A percentile compares a stretch with the other conserved stretches of the same genome.
phyloP scores from a whole-genome alignment of 2,113 vertebrate species.

The Dipodomys ordii region DNA sequence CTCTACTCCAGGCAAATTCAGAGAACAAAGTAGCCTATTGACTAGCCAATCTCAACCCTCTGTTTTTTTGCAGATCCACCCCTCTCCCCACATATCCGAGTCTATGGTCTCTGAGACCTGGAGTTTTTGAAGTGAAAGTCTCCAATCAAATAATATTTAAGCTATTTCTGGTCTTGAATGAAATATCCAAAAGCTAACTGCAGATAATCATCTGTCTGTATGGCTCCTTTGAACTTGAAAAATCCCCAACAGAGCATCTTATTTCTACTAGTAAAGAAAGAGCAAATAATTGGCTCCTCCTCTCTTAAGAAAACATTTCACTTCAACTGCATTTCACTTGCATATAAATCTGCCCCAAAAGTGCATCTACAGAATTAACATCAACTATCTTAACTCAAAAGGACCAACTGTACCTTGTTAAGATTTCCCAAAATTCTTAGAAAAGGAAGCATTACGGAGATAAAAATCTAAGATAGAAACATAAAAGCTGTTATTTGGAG shows the following conservation, averaged over 20 bases:
- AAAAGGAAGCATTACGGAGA: background rate
- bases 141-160: background rate
- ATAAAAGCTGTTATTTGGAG: conserved; percentile 25
- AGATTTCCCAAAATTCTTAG: background rate
- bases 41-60: background rate
- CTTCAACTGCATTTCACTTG: background rate
- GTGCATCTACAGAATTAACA: background rate
- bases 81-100: background rate
- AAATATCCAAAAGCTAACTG: background rate
- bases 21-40: background rate
- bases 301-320: background rate
- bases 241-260: background rate
- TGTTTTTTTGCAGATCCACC: background rate
- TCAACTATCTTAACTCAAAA: background rate
- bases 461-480: background rate
- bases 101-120: background rate
- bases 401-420: background rate
- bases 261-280: background rate
- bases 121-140: background rate
- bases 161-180: background rate
- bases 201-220: background rate
- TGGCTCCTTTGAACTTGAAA: background rate
- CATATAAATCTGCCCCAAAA: background rate
- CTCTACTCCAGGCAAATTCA: background rate
- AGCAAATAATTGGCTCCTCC: background rate